phyloP scores from a whole-genome alignment of 2,888 invertebrate species.

The Chloromyia formosa region DNA sequence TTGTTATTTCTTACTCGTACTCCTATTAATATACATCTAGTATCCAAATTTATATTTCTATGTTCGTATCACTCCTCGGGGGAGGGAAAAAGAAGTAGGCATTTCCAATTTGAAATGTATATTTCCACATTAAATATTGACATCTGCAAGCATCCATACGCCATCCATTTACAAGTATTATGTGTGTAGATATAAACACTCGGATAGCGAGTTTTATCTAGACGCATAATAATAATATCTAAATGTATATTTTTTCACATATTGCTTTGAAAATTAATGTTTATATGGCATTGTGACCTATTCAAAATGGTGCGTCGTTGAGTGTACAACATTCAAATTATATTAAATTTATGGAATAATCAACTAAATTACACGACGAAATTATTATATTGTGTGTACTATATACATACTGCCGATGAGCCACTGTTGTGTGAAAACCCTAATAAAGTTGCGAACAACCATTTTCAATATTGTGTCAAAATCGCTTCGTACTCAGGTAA shows the following conservation, averaged over 20 bases:
- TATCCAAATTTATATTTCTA: too few species aligned
- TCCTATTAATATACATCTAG: not conserved
- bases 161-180: too few species aligned
- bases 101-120: not conserved
- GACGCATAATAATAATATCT: not conserved
- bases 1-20: slow-evolving; percentile 2
- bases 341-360: slow-evolving; percentile 3
- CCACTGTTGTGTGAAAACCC: too few species aligned
- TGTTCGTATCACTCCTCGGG: too few species aligned
- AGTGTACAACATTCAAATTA: not conserved
- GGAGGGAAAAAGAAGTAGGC: too few species aligned
- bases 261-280: slow-evolving; percentile 2
- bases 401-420: too few species aligned
- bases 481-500: too few species aligned
- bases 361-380: not conserved
- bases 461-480: too few species aligned
- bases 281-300: not conserved
- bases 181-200: too few species aligned
- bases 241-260: not conserved
- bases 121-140: not conserved
- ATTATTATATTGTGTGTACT: too few species aligned
- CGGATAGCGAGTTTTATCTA: too few species aligned
- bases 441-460: too few species aligned
- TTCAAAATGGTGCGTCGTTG: not conserved
- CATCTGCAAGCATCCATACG: not conserved